Percentiles rank a stretch among this genome's conserved stretches.
Conservation (phyloP, 2,797 vertebrate species). For the Sebastes hubbsi region DNA sequence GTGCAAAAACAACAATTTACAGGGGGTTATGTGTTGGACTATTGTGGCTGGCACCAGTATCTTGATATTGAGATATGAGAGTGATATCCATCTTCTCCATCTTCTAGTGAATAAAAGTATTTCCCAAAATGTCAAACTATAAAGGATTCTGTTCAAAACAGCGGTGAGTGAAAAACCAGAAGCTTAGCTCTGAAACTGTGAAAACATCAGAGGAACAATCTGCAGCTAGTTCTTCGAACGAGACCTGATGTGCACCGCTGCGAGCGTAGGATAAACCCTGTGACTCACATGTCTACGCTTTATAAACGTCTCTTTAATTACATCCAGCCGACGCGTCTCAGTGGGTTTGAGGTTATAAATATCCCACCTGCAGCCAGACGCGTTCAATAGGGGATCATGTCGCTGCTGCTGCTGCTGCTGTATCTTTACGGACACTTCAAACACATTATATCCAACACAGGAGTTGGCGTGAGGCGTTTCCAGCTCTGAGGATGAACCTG, state of each 20-base stretch:
- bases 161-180: not conserved
- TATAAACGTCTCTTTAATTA: constrained; percentile 49
- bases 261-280: not conserved
- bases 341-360: constrained; percentile 47
- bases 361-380: constrained; percentile 30
- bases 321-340: constrained; percentile 27
- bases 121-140: not conserved
- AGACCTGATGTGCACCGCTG: constrained; percentile 5
- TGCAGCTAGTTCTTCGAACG: not conserved
- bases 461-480: not conserved
- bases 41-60: no score
- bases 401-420: not conserved
- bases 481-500: not conserved
- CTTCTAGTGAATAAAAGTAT: not conserved
- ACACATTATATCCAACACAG: not conserved
- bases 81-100: not conserved
- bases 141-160: not conserved
- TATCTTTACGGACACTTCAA: not conserved
- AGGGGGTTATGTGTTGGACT: no score
- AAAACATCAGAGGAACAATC: not conserved
- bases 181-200: not conserved
- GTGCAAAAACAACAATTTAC: no score
- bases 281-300: constrained; percentile 30
- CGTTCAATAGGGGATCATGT: not conserved
- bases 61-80: no score